Percentiles rank a stretch among this genome's conserved stretches.
Evolutionary conservation across 2,888 invertebrate genomes (phyloP).

Genomic region (Abrostola triplasia): DNA sequence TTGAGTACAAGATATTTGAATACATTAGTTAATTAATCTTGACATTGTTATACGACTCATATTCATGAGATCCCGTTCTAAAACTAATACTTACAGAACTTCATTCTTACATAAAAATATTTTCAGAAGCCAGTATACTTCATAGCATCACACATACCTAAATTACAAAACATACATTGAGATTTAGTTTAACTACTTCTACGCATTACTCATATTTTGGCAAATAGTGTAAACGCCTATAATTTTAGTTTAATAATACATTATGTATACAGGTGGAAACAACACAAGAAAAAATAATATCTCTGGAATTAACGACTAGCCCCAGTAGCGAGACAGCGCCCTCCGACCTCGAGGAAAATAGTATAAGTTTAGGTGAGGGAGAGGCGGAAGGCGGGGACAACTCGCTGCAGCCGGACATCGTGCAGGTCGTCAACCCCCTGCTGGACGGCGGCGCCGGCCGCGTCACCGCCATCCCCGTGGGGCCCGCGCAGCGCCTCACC

Average conservation of each 20-base stretch:
- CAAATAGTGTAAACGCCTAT: constrained; percentile 7
- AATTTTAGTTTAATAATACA: constrained; percentile 5
- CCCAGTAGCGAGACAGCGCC: constrained; percentile 89
- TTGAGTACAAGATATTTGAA: constrained; percentile 21
- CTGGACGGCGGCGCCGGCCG: constrained; percentile 83
- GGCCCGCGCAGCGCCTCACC: constrained; percentile 79
- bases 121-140: constrained; percentile 19
- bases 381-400: constrained; percentile 80
- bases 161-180: not conserved
- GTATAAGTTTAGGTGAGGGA: constrained; percentile 79
- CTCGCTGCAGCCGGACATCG: constrained; percentile 87
- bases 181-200: constrained; percentile 7
- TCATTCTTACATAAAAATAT: constrained; percentile 22
- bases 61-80: constrained; percentile 32
- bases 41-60: not conserved
- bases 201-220: constrained; percentile 17
- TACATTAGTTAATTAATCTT: constrained; percentile 1
- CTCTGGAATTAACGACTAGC: constrained; percentile 93
- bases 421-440: constrained; percentile 86
- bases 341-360: constrained; percentile 73
- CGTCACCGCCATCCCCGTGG: constrained; percentile 84
- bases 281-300: constrained; percentile 96
- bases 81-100: constrained; percentile 39
- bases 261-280: constrained; percentile 92
- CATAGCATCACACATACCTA: constrained; percentile 13